Conservation (phyloP, 2,888 invertebrate genomes). For the Dicyrtoma fusca region DNA sequence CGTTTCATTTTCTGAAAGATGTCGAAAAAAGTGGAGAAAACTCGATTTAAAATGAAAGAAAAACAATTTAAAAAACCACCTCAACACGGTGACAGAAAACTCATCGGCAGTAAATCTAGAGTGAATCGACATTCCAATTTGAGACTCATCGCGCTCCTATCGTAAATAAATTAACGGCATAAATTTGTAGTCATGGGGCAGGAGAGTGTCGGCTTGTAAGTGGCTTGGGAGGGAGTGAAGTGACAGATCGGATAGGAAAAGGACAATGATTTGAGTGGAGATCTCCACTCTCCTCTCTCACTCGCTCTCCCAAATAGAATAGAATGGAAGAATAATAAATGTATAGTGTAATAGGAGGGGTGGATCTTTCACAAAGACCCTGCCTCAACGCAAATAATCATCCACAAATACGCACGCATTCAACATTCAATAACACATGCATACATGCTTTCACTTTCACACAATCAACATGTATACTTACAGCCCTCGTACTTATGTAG, state of each 20-base stretch:
- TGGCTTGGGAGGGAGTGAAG: conserved; percentile 17
- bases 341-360: conserved; percentile 28
- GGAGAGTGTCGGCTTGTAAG: background rate
- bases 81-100: background rate
- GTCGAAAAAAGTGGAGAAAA: background rate
- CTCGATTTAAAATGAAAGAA: background rate
- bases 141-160: too few relatives aligned
- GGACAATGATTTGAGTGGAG: conserved; percentile 20
- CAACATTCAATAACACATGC: background rate
- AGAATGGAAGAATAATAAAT: conserved; percentile 35
- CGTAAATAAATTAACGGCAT: too few relatives aligned
- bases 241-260: conserved; percentile 24
- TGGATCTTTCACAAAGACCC: conserved; percentile 18
- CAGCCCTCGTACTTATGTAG: background rate
- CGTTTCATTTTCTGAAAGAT: too few relatives aligned
- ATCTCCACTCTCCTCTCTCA: conserved; percentile 9
- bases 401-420: conserved; percentile 6
- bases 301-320: conserved; percentile 8
- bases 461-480: background rate
- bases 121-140: too few relatives aligned
- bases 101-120: background rate
- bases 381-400: conserved; percentile 7
- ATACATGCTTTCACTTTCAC: background rate
- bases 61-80: background rate
- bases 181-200: background rate